Conservation (phyloP, 2,797 vertebrate genomes). For the Graptemys geographica region DNA sequence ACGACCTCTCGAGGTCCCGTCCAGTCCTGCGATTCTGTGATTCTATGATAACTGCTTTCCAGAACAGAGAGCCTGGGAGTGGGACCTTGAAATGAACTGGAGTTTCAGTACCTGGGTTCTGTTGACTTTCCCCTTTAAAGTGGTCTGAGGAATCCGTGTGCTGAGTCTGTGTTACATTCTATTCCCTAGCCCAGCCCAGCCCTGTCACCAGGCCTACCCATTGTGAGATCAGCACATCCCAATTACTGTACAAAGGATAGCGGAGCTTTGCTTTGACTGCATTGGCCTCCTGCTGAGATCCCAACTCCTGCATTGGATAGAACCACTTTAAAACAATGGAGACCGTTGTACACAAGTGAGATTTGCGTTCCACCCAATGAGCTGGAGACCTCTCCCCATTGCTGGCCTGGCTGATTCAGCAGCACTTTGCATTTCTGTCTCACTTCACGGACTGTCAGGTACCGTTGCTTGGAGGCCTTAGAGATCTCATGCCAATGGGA, state of each 20-base stretch:
- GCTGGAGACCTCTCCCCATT: fast-evolving
- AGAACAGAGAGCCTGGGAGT: neutral
- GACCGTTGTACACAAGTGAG: fast-evolving
- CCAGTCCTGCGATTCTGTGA: no score
- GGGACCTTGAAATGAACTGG: neutral
- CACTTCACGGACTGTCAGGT: neutral
- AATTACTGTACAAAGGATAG: no score
- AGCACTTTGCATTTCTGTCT: neutral
- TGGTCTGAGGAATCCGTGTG: neutral
- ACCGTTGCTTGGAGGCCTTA: neutral
- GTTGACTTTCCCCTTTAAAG: neutral
- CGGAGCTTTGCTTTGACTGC: no score
- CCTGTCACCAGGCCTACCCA: no score
- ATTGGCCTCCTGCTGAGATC: no score
- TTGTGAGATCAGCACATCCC: no score
- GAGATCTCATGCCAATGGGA: no score
- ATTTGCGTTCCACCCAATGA: fast-evolving
- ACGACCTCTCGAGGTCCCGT: no score
- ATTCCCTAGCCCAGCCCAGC: no score
- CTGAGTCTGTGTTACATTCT: no score
- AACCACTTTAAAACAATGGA: fast-evolving
- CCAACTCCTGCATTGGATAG: no score
- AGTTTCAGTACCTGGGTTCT: neutral
- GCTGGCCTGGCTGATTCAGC: neutral
- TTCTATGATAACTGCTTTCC: no score